phyloP scores from a whole-genome alignment of 2,888 invertebrate species.

The Ochropacha duplaris region DNA sequence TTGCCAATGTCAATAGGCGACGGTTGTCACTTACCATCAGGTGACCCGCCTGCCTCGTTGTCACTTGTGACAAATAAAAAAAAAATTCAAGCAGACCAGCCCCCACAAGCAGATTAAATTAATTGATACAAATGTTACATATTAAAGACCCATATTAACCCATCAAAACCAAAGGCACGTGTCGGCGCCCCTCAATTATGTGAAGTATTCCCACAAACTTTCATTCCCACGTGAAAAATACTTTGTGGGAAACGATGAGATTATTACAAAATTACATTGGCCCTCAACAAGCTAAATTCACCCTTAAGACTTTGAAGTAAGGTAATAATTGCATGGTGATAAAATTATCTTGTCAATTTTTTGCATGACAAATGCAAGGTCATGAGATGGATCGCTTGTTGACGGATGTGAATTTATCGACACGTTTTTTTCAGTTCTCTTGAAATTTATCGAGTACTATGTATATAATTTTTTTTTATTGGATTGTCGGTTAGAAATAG shows the following conservation, averaged over 20 bases:
- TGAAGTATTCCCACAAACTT: constrained; percentile 43
- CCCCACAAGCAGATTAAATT: background rate
- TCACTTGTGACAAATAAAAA: too few relatives aligned
- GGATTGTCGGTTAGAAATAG: background rate
- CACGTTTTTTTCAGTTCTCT: too few relatives aligned
- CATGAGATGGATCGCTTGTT: background rate
- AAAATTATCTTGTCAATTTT: background rate
- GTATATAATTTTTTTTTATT: too few relatives aligned
- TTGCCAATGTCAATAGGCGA: too few relatives aligned
- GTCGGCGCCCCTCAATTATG: constrained; percentile 18
- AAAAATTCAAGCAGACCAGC: too few relatives aligned
- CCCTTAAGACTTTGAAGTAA: background rate
- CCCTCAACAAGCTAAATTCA: background rate
- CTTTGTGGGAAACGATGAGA: constrained; percentile 27
- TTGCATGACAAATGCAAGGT: constrained; percentile 5
- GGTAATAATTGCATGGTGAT: background rate
- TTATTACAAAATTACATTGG: background rate
- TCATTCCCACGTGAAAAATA: constrained; percentile 50
- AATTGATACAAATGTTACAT: background rate
- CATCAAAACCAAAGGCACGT: constrained; percentile 23
- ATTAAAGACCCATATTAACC: constrained; percentile 7
- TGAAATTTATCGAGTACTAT: too few relatives aligned
- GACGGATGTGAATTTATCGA: background rate
- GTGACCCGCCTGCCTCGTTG: too few relatives aligned
- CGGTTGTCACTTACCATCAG: too few relatives aligned